Evolutionary conservation across 1,140 invertebrate species (phyloP).

Genomic region (Antheraea pernyi): DNA sequence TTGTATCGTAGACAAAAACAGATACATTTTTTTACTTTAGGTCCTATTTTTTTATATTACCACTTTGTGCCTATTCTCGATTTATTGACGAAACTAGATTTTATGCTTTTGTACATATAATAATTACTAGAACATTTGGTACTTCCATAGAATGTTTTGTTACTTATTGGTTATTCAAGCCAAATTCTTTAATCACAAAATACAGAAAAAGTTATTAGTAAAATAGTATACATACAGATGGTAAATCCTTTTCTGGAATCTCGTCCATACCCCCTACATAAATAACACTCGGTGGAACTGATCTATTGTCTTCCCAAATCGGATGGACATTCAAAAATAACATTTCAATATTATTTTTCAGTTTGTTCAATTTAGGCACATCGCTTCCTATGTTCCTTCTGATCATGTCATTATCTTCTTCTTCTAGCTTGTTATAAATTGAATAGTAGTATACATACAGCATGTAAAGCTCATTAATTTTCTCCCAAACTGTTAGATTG

Average conservation of each 20-base stretch:
- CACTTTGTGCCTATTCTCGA: no score
- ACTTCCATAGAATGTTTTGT: no score
- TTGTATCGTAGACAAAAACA: no score
- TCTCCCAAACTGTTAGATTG: conserved; percentile 46
- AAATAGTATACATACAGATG: conserved; percentile 50
- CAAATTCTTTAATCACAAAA: no score
- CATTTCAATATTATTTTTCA: conserved; percentile 74
- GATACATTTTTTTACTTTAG: no score
- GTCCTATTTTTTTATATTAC: no score
- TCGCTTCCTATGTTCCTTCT: conserved; percentile 31
- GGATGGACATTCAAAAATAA: conserved; percentile 77
- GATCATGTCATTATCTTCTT: conserved; percentile 24
- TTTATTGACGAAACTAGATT: no score
- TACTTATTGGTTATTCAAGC: no score
- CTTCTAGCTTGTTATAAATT: conserved; percentile 13
- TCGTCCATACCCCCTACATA: conserved; percentile 82
- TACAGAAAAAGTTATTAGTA: neutral
- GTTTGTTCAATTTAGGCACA: conserved; percentile 52
- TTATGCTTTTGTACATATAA: no score
- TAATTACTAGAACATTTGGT: no score
- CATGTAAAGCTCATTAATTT: conserved; percentile 37
- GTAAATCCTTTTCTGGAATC: conserved; percentile 37
- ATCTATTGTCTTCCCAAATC: conserved; percentile 59
- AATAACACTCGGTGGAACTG: conserved; percentile 75
- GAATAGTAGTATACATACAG: conserved; percentile 17